phyloP scores from a whole-genome alignment of 2,888 invertebrate species.

The Leptogaster cylindrica region DNA sequence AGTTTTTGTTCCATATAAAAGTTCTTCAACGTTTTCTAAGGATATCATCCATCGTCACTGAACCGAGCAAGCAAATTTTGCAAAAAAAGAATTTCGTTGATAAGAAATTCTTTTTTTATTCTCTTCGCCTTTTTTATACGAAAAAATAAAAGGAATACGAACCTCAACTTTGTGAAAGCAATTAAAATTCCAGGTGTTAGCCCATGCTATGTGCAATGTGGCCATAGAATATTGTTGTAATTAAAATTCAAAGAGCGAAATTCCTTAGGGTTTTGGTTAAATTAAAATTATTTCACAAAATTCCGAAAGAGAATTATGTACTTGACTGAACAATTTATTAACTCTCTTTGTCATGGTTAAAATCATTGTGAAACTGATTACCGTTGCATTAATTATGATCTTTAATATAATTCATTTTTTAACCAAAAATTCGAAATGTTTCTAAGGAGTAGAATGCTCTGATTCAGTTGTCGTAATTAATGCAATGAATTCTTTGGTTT shows the following conservation, averaged over 20 bases:
- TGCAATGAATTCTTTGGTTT: no score
- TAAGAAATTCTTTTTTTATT: background rate
- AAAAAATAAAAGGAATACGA: background rate
- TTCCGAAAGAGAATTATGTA: background rate
- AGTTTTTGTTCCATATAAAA: no score
- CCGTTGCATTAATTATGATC: background rate
- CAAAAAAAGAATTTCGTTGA: background rate
- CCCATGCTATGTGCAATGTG: no score
- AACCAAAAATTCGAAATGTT: no score
- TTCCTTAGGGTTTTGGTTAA: slow-evolving; percentile 5
- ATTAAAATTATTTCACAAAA: slow-evolving; percentile 6
- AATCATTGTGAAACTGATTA: background rate
- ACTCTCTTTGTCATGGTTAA: background rate
- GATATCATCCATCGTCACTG: no score
- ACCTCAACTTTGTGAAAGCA: slow-evolving; percentile 11
- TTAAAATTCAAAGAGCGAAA: slow-evolving; percentile 21
- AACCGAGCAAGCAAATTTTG: slow-evolving; percentile 1
- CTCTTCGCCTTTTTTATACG: no score
- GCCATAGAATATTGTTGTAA: background rate
- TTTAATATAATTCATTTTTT: no score
- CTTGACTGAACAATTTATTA: background rate
- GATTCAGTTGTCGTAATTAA: no score
- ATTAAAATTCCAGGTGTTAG: slow-evolving; percentile 17
- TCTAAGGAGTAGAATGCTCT: no score
- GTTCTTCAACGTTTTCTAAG: no score